These are phyloP conservation scores for Conus ventricosus DNA, from an alignment of 1,140 invertebrate species.

Conservation along the genomic window DNA sequence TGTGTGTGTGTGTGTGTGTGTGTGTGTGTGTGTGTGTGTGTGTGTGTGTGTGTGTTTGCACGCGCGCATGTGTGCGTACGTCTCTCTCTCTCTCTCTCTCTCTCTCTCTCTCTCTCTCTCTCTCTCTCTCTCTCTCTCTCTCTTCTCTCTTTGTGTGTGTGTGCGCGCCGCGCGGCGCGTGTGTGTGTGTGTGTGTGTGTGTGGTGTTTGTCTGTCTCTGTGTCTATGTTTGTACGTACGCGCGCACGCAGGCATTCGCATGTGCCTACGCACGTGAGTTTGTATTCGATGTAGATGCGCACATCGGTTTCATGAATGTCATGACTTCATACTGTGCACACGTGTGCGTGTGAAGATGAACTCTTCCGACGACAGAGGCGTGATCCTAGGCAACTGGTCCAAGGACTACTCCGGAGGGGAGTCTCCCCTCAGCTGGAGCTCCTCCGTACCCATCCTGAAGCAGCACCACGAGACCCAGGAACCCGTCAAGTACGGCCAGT, in stretches of 20 bases:
- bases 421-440: slow-evolving; percentile 90
- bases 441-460: slow-evolving; percentile 89
- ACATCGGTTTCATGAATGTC: neutral
- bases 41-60: too few relatives aligned
- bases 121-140: too few relatives aligned
- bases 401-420: slow-evolving; percentile 85
- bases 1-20: too few relatives aligned
- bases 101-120: too few relatives aligned
- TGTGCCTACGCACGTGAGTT: neutral
- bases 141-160: too few relatives aligned
- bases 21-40: too few relatives aligned
- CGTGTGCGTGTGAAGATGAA: slow-evolving; percentile 44
- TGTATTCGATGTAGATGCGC: neutral
- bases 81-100: too few relatives aligned
- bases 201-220: neutral
- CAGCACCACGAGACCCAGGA: slow-evolving; percentile 84
- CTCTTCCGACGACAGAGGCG: slow-evolving; percentile 86
- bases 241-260: too few relatives aligned
- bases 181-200: too few relatives aligned
- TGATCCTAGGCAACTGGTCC: slow-evolving; percentile 91
- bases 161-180: too few relatives aligned
- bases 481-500: slow-evolving; percentile 94
- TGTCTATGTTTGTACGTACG: too few relatives aligned
- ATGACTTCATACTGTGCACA: neutral
- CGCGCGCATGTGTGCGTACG: too few relatives aligned